phyloP scores from a whole-genome alignment of 2,113 vertebrate species.

The Bubo bubo region DNA sequence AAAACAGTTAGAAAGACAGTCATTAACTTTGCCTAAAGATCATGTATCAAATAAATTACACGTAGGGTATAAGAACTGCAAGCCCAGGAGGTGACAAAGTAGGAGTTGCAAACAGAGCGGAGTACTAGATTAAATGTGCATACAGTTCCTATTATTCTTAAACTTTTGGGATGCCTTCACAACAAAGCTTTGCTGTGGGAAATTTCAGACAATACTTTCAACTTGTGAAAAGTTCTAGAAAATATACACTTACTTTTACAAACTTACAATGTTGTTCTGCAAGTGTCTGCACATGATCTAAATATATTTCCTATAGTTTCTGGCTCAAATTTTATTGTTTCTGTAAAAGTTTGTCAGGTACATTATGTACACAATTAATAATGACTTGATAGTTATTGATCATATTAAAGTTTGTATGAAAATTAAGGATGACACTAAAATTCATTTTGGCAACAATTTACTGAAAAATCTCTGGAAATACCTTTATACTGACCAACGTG shows the following conservation, averaged over 20 bases:
- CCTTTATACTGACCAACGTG: neutral
- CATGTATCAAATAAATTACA: neutral
- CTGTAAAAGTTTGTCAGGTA: neutral
- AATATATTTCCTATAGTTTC: neutral
- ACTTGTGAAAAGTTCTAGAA: neutral
- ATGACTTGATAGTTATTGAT: neutral
- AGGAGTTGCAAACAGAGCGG: neutral
- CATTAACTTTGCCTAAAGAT: neutral
- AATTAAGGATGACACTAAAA: neutral
- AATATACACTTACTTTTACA: neutral
- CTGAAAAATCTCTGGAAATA: neutral
- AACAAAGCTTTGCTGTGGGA: neutral
- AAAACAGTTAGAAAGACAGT: neutral
- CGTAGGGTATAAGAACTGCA: neutral
- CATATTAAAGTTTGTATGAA: neutral
- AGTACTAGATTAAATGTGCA: neutral
- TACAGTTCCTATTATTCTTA: neutral
- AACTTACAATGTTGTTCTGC: neutral
- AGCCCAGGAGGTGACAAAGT: neutral
- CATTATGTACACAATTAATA: neutral
- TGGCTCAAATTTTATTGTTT: neutral
- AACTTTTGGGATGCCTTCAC: neutral
- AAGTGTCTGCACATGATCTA: neutral
- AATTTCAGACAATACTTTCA: neutral
- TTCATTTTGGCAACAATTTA: neutral